phyloP scores from a whole-genome alignment of 1,140 invertebrate species.

The Drosophila ambigua region DNA sequence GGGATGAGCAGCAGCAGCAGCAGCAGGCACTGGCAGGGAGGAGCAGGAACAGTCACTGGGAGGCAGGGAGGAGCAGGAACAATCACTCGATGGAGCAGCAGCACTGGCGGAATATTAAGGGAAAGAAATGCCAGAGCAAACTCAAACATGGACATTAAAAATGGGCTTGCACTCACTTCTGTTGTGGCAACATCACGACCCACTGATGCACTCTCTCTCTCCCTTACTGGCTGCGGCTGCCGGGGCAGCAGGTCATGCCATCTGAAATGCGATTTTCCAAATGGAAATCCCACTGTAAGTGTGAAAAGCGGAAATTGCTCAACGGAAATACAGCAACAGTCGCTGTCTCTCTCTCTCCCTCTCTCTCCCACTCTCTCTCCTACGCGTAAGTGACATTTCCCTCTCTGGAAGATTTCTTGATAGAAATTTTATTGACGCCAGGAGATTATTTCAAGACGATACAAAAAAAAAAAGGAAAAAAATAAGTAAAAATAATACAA shows the following conservation, averaged over 20 bases:
- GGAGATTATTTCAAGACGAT: too few species aligned
- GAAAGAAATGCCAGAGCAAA: slow-evolving; percentile 44
- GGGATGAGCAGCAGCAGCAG: background rate
- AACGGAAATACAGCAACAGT: slow-evolving; percentile 14
- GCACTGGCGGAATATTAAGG: background rate
- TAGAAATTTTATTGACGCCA: background rate
- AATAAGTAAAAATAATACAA: too few species aligned
- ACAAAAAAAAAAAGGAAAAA: too few species aligned
- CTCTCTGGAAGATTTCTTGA: background rate
- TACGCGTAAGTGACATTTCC: slow-evolving; percentile 6
- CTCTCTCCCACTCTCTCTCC: too few species aligned
- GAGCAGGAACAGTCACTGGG: background rate
- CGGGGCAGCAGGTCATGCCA: too few species aligned
- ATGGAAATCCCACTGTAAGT: slow-evolving; percentile 21
- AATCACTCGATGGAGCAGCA: too few species aligned
- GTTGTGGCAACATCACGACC: slow-evolving; percentile 15
- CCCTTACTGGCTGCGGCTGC: too few species aligned
- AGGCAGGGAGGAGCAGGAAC: background rate
- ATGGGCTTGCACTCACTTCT: slow-evolving; percentile 1
- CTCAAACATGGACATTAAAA: slow-evolving; percentile 59
- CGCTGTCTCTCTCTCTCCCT: too few species aligned
- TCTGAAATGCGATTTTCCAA: slow-evolving; percentile 20
- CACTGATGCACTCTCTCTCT: slow-evolving; percentile 32
- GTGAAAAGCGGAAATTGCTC: slow-evolving; percentile 25
- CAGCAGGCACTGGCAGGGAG: slow-evolving; percentile 3